Percentiles rank a stretch among this genome's conserved stretches.
Evolutionary conservation across 2,888 invertebrate species (phyloP).

Genomic region (Andrena hattorfiana): DNA sequence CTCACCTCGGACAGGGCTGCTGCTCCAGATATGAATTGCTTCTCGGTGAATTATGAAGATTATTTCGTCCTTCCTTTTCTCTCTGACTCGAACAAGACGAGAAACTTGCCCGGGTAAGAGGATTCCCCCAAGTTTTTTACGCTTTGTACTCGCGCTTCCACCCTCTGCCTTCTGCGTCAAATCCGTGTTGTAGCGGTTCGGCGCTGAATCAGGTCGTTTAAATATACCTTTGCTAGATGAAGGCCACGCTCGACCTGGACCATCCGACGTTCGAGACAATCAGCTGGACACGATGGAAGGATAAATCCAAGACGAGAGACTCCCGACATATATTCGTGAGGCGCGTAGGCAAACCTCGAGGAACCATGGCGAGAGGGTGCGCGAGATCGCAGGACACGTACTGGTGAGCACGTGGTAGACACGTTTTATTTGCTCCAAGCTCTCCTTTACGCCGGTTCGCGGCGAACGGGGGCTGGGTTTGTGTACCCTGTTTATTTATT

Average conservation of each 20-base stretch:
- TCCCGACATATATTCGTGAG: conserved; percentile 28
- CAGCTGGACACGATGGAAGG: not conserved
- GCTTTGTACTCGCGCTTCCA: conserved; percentile 2
- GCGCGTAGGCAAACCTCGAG: conserved; percentile 10
- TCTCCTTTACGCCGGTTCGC: conserved; percentile 50
- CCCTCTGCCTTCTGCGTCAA: not conserved
- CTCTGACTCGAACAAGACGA: not conserved
- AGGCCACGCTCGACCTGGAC: no score
- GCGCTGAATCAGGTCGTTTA: not conserved
- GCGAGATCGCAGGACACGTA: conserved; percentile 9
- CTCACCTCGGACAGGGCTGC: not conserved
- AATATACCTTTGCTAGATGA: not conserved
- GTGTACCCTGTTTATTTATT: conserved; percentile 47
- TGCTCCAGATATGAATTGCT: conserved; percentile 33
- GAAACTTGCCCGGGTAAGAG: not conserved
- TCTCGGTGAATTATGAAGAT: conserved; percentile 14
- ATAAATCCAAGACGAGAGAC: not conserved
- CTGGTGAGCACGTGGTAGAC: not conserved
- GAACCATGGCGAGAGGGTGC: not conserved
- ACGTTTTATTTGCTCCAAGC: conserved; percentile 37
- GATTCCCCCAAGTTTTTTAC: not conserved
- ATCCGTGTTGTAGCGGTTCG: not conserved
- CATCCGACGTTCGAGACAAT: not conserved
- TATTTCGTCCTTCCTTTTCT: not conserved
- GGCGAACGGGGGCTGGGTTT: conserved; percentile 40